A percentile compares a stretch with the other conserved stretches of the same genome.
These are phyloP conservation scores for Ctena decussata DNA, from an alignment of 2,888 invertebrate species.

Conservation along the genomic window DNA sequence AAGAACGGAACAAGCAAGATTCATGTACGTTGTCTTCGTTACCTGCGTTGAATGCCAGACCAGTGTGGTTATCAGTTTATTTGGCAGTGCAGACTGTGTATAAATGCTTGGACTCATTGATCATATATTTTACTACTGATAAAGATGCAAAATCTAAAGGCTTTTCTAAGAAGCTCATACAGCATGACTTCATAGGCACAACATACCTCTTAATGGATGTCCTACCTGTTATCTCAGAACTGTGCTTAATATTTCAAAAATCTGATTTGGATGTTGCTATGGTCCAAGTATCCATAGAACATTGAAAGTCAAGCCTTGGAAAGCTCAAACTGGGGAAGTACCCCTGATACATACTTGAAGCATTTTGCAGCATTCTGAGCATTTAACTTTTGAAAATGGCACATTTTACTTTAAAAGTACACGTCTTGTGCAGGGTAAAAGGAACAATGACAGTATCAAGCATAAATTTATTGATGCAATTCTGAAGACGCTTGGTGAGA, in stretches of 20 bases:
- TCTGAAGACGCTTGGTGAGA: neutral
- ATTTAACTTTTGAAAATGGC: too few species aligned
- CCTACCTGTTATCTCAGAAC: conserved; percentile 12
- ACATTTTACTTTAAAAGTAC: too few species aligned
- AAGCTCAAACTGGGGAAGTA: neutral
- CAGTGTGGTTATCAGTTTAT: too few species aligned
- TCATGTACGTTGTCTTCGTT: too few species aligned
- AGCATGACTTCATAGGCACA: conserved; percentile 17
- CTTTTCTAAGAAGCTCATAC: conserved; percentile 30
- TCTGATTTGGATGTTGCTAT: conserved; percentile 20
- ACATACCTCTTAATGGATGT: conserved; percentile 23
- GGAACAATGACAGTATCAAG: too few species aligned
- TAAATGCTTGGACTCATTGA: conserved; percentile 17
- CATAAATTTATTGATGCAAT: too few species aligned
- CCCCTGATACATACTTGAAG: too few species aligned
- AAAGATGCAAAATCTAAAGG: conserved; percentile 37
- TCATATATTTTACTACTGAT: conserved; percentile 21
- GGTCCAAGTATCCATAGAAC: conserved; percentile 6
- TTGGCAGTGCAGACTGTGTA: conserved; percentile 42
- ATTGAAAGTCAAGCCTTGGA: neutral
- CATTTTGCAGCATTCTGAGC: too few species aligned
- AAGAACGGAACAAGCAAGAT: too few species aligned
- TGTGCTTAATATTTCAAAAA: conserved; percentile 24
- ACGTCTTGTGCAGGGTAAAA: too few species aligned
- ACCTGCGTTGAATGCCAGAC: too few species aligned